Conservation (phyloP, 1,140 invertebrate genomes). For the Chrysomallon squamiferum region DNA sequence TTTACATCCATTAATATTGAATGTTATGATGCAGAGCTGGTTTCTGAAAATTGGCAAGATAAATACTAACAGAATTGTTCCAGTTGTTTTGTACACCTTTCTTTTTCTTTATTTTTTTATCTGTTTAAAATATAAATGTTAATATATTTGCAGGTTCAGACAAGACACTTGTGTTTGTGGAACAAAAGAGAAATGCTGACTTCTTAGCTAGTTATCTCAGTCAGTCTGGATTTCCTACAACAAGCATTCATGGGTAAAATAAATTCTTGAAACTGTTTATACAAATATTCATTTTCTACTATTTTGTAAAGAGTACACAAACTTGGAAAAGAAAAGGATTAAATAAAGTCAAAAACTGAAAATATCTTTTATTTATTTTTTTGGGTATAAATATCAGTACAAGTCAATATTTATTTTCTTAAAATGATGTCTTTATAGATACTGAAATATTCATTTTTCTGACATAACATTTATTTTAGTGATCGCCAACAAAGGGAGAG, state of each 20-base stretch:
- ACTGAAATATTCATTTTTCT: background rate
- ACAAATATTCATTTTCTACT: no score
- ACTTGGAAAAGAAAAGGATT: background rate
- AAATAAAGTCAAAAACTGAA: background rate
- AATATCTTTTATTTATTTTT: no score
- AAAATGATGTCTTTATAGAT: background rate
- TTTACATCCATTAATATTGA: background rate
- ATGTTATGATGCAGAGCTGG: background rate
- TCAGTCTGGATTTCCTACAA: conserved; percentile 75
- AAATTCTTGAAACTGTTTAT: background rate
- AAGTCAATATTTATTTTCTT: no score
- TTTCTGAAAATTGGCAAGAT: background rate
- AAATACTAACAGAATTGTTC: background rate
- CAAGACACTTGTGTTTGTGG: conserved; percentile 87
- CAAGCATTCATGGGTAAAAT: conserved; percentile 85
- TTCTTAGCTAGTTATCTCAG: conserved; percentile 71
- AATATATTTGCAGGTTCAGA: conserved; percentile 60
- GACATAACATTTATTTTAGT: conserved; percentile 37
- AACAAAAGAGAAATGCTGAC: conserved; percentile 87
- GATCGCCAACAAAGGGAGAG: conserved; percentile 88
- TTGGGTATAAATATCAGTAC: no score
- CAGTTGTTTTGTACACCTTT: no score
- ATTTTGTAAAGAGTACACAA: background rate
- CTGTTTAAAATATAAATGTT: no score
- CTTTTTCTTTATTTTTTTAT: no score